Percentiles rank a stretch among this genome's conserved stretches.
phyloP scores from a whole-genome alignment of 2,797 vertebrate genomes.

The Novumbra hubbsi region DNA sequence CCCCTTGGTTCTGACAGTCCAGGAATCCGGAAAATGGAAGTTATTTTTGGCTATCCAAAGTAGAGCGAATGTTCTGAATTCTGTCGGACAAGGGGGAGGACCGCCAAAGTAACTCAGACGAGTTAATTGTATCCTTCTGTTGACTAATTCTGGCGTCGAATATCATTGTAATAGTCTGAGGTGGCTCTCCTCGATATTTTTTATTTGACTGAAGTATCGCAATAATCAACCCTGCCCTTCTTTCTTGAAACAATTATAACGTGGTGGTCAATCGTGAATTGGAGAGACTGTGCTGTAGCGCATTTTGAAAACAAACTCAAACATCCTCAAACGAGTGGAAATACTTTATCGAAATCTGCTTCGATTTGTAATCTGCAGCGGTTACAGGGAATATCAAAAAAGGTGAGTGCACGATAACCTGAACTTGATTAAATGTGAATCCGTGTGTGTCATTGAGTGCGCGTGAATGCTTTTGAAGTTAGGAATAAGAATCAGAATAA shows the following conservation, averaged over 20 bases:
- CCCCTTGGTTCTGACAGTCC: background rate
- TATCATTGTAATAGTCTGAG: background rate
- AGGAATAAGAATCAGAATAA: background rate
- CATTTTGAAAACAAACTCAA: constrained; percentile 8
- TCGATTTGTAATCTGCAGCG: background rate
- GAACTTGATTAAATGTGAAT: background rate
- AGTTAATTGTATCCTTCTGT: constrained; percentile 1
- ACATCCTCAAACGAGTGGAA: constrained; percentile 3
- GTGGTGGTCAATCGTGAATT: background rate
- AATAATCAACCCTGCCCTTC: background rate
- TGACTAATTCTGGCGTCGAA: background rate
- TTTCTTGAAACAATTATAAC: background rate
- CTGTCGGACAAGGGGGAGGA: constrained; percentile 1
- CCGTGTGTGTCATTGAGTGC: background rate
- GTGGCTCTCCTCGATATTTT: background rate
- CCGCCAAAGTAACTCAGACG: background rate
- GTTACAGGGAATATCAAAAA: constrained; percentile 7
- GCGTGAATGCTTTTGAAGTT: background rate
- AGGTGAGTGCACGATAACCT: background rate
- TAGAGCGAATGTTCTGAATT: constrained; percentile 16
- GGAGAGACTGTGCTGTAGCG: background rate
- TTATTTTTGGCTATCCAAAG: constrained; percentile 4
- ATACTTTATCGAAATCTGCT: background rate
- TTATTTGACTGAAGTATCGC: background rate
- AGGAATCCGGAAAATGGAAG: constrained; percentile 10